Evolutionary conservation across 35 echinoderm and acorn worm species (phyloP).

Genomic region (Lytechinus pictus): DNA sequence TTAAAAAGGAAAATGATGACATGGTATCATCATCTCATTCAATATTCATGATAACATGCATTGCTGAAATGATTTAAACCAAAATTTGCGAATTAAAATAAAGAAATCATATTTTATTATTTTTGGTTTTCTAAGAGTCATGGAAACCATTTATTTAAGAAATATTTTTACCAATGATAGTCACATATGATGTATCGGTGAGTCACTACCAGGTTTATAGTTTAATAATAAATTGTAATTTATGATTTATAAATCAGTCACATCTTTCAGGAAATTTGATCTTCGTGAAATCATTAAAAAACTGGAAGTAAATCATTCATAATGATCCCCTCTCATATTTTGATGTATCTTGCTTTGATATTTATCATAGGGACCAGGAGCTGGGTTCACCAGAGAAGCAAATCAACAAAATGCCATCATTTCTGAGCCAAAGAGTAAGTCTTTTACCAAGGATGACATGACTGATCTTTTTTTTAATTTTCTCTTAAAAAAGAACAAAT

Average conservation of each 20-base stretch:
- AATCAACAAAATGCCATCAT: background rate
- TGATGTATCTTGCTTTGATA: background rate
- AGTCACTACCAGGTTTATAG: background rate
- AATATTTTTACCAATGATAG: background rate
- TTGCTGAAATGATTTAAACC: no score
- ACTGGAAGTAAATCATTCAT: background rate
- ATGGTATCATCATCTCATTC: no score
- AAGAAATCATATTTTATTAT: no score
- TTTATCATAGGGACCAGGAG: background rate
- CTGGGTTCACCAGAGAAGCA: background rate
- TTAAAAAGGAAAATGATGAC: no score
- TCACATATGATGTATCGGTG: background rate
- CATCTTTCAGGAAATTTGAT: background rate
- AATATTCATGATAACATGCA: no score
- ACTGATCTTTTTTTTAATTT: background rate
- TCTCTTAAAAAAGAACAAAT: background rate
- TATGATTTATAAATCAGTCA: background rate
- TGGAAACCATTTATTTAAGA: no score
- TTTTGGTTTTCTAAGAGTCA: no score
- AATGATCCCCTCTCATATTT: background rate
- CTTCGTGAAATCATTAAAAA: background rate
- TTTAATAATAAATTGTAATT: no score
- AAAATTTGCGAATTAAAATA: no score
- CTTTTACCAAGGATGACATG: background rate
- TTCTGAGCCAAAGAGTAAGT: background rate